Percentiles rank a stretch among this genome's conserved stretches.
phyloP scores from a whole-genome alignment of 2,888 invertebrate genomes.

The Gymnocheta viridis region DNA sequence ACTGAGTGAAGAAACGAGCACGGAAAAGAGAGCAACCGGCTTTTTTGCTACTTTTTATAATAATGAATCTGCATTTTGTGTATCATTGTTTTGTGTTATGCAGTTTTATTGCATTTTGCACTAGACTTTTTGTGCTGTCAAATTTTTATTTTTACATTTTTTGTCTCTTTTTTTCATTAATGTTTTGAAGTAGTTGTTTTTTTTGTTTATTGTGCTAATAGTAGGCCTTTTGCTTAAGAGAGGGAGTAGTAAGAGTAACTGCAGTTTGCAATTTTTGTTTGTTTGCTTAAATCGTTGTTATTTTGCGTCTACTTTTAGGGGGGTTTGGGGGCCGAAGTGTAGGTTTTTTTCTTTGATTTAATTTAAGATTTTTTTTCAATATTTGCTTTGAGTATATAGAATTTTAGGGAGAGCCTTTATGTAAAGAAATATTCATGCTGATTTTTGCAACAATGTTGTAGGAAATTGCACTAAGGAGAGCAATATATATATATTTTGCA shows the following conservation, averaged over 20 bases:
- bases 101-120: constrained; percentile 75
- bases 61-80: constrained; percentile 35
- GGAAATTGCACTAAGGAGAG: constrained; percentile 42
- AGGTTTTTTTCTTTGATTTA: not conserved
- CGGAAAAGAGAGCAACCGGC: constrained; percentile 58
- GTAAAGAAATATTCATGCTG: constrained; percentile 23
- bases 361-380: not conserved
- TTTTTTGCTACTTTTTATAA: constrained; percentile 38
- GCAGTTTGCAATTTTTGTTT: constrained; percentile 8
- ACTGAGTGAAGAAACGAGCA: not conserved
- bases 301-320: constrained; percentile 60
- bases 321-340: not conserved
- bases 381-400: constrained; percentile 11
- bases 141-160: constrained; percentile 68
- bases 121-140: constrained; percentile 68
- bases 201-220: constrained; percentile 19
- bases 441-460: not conserved
- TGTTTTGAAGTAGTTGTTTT: constrained; percentile 3
- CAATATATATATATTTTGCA: constrained; percentile 70
- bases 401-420: constrained; percentile 50
- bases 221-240: constrained; percentile 41
- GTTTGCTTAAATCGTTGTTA: constrained; percentile 22
- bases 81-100: constrained; percentile 43
- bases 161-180: constrained; percentile 77
- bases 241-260: constrained; percentile 20